These are phyloP conservation scores for Heliocidaris erythrogramma DNA, from an alignment of 35 echinoderm and acorn worm genomes.

Conservation along the genomic window DNA sequence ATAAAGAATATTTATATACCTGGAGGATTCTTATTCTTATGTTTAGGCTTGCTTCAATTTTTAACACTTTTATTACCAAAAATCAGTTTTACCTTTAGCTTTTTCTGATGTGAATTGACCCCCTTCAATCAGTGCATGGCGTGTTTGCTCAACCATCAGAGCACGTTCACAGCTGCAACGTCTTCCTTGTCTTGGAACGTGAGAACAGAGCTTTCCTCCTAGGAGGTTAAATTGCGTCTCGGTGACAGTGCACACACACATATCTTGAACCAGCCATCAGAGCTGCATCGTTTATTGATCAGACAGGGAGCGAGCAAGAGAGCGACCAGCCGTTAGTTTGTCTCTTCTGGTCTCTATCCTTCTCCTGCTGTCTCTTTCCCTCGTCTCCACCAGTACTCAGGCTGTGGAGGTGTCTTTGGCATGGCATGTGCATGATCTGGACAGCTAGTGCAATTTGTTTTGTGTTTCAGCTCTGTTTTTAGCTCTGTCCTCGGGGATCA, in stretches of 20 bases:
- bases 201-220: not conserved
- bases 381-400: not conserved
- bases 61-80: too few relatives aligned
- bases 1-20: too few relatives aligned
- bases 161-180: not conserved
- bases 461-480: not conserved
- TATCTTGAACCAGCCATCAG: constrained; percentile 20
- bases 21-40: too few relatives aligned
- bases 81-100: too few relatives aligned
- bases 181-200: not conserved
- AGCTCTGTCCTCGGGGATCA: not conserved
- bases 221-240: constrained; percentile 20
- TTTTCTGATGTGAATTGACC: not conserved
- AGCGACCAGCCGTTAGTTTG: not conserved
- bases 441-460: not conserved
- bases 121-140: not conserved
- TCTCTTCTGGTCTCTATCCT: not conserved
- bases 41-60: too few relatives aligned
- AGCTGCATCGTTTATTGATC: constrained; percentile 13
- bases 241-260: constrained; percentile 33
- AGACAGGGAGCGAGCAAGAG: not conserved
- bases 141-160: not conserved
- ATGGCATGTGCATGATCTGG: not conserved
- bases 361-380: not conserved
- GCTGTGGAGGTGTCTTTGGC: not conserved